A percentile compares a stretch with the other conserved stretches of the same genome.
These are phyloP conservation scores for Trematomus loennbergii DNA, from an alignment of 2,113 vertebrate species.

Conservation along the genomic window DNA sequence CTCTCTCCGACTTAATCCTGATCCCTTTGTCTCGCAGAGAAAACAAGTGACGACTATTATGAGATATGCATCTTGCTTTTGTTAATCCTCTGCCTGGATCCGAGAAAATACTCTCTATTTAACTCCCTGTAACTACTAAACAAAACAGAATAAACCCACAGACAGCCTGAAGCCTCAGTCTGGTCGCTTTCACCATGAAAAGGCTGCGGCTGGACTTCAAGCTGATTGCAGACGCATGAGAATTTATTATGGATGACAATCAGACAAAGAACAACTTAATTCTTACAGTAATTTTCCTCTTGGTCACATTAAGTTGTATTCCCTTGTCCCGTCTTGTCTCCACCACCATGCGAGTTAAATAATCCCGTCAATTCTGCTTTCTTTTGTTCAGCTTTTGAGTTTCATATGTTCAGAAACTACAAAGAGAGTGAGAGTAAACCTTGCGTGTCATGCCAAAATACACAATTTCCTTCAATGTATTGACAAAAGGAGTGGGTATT, in stretches of 20 bases:
- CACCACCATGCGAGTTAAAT: conserved; percentile 6
- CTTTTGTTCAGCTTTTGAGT: conserved; percentile 4
- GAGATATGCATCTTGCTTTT: conserved; percentile 52
- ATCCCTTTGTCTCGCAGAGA: conserved; percentile 37
- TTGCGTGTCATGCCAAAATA: background rate
- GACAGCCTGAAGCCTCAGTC: conserved; percentile 21
- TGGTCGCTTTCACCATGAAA: conserved; percentile 47
- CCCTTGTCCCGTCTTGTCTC: background rate
- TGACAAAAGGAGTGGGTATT: background rate
- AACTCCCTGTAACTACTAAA: conserved; percentile 17
- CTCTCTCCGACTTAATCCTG: conserved; percentile 41
- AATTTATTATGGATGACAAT: conserved; percentile 33
- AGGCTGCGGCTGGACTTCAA: conserved; percentile 19
- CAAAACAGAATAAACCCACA: conserved; percentile 29
- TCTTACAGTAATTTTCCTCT: background rate
- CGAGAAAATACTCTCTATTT: conserved; percentile 7
- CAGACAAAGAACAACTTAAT: background rate
- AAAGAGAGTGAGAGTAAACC: background rate
- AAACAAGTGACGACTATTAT: conserved; percentile 27
- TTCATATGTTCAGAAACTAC: conserved; percentile 6
- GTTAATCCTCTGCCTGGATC: conserved; percentile 28
- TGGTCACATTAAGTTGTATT: background rate
- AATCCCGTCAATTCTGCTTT: conserved; percentile 30
- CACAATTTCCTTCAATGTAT: background rate
- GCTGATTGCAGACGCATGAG: background rate